These are phyloP conservation scores for Diacarnus erythraeanus DNA, from an alignment of 37 sponge, comb jelly and placozoan genomes.

Conservation along the genomic window DNA sequence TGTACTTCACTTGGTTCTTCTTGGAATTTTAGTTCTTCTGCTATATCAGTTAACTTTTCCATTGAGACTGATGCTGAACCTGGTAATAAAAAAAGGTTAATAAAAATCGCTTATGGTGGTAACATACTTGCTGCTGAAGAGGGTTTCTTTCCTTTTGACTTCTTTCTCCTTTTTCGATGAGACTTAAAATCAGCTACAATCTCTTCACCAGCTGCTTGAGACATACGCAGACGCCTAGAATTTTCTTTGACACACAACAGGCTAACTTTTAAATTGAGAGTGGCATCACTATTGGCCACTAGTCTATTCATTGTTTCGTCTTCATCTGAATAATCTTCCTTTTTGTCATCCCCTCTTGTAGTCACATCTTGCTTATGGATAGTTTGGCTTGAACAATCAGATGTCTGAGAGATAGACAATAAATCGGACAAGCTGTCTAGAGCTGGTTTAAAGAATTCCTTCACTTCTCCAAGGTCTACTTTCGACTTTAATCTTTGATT, in stretches of 20 bases:
- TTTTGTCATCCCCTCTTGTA: neutral
- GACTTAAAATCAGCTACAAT: constrained; percentile 7
- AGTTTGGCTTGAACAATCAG: too few relatives aligned
- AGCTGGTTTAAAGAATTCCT: constrained; percentile 5
- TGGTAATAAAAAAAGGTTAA: neutral
- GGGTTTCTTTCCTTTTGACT: constrained; percentile 21
- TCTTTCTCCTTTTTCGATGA: constrained; percentile 13
- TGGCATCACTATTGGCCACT: neutral
- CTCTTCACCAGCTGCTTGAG: constrained; percentile 14
- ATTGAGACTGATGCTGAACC: constrained; percentile 32
- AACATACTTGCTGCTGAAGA: constrained; percentile 27
- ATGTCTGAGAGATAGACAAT: neutral
- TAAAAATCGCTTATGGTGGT: neutral
- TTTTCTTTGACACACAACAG: constrained; percentile 10
- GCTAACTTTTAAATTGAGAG: neutral
- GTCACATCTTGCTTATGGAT: neutral
- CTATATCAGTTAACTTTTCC: constrained; percentile 32
- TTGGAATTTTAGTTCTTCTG: neutral
- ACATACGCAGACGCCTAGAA: constrained; percentile 24
- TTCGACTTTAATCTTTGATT: too few relatives aligned
- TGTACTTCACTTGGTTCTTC: neutral
- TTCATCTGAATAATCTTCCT: neutral
- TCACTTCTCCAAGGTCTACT: neutral
- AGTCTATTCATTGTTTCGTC: too few relatives aligned
- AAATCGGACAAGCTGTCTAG: neutral